Conservation (phyloP, 2,797 vertebrate genomes). For the Xiphophorus birchmanni region DNA sequence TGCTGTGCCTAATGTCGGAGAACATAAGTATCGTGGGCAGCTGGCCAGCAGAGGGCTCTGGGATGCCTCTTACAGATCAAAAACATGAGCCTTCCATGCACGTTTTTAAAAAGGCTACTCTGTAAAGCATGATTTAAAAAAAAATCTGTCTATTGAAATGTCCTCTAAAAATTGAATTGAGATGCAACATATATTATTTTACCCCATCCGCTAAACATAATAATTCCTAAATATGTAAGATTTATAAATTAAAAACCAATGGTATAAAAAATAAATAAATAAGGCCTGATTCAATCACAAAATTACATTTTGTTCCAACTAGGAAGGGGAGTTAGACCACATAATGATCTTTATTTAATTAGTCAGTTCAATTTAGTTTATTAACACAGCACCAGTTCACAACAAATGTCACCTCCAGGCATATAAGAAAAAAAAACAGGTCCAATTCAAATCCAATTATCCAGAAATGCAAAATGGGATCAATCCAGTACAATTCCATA, state of each 20-base stretch:
- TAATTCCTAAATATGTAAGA: not conserved
- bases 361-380: not conserved
- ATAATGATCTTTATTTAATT: not conserved
- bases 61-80: not conserved
- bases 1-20: conserved; percentile 13
- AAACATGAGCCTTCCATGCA: not conserved
- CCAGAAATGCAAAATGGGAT: not conserved
- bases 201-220: not conserved
- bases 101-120: not conserved
- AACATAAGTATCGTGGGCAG: conserved; percentile 17
- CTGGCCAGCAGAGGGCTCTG: conserved; percentile 14
- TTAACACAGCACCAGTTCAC: not conserved
- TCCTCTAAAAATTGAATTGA: not conserved
- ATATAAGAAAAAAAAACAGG: not conserved
- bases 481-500: not conserved
- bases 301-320: not conserved
- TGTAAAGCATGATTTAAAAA: not conserved
- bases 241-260: not conserved
- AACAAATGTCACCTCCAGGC: not conserved
- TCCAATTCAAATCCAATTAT: not conserved
- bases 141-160: not conserved
- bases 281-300: not conserved
- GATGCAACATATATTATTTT: not conserved
- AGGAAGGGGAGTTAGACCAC: not conserved
- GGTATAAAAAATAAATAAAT: not conserved